Conservation (phyloP, 2,888 invertebrate genomes). For the Plagodis dolabraria region DNA sequence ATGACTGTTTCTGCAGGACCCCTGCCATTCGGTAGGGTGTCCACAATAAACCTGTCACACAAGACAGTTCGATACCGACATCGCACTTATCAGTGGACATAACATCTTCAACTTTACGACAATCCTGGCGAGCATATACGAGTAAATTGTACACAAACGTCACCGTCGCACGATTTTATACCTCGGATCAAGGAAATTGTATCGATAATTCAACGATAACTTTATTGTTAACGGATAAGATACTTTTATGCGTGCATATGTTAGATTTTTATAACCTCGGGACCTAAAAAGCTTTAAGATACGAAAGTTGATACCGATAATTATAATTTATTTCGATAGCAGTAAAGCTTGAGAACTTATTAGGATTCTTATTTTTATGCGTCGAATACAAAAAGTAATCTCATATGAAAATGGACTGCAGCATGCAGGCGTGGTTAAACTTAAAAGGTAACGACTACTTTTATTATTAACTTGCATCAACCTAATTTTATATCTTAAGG, state of each 20-base stretch:
- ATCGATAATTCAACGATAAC: conserved; percentile 82
- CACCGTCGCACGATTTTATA: conserved; percentile 76
- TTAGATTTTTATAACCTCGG: conserved; percentile 66
- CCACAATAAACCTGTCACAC: conserved; percentile 78
- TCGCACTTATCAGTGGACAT: conserved; percentile 80
- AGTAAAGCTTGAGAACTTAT: conserved; percentile 31
- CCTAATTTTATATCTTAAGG: conserved; percentile 18
- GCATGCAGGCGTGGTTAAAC: conserved; percentile 20
- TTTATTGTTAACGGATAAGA: conserved; percentile 72
- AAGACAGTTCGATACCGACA: conserved; percentile 74
- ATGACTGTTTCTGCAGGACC: conserved; percentile 56
- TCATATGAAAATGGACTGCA: conserved; percentile 12
- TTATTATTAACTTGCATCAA: conserved; percentile 4
- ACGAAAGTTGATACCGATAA: conserved; percentile 50
- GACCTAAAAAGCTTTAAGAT: conserved; percentile 37
- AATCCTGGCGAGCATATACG: conserved; percentile 65
- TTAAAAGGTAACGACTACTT: conserved; percentile 22
- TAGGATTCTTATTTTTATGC: conserved; percentile 35
- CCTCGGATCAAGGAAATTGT: conserved; percentile 82
- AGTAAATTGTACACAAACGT: conserved; percentile 79
- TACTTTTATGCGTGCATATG: conserved; percentile 71
- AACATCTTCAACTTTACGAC: conserved; percentile 82
- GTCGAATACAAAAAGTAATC: conserved; percentile 13
- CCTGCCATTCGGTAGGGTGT: conserved; percentile 72
- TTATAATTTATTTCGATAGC: conserved; percentile 50